A percentile compares a stretch with the other conserved stretches of the same genome.
Evolutionary conservation across 2,113 vertebrate species (phyloP).

Genomic region (Sardina pilchardus): DNA sequence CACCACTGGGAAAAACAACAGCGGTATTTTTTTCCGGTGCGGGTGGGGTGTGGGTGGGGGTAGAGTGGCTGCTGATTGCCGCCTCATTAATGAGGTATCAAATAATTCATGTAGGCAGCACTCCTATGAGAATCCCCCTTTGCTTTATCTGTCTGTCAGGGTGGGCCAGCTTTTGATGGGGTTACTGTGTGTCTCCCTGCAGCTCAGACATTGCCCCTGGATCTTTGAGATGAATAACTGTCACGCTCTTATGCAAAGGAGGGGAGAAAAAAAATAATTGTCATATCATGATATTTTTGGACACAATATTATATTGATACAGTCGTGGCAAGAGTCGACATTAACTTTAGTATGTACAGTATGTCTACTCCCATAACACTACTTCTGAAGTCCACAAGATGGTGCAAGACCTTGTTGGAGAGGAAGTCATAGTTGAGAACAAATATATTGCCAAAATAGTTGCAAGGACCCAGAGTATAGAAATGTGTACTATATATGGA

Average conservation of each 20-base stretch:
- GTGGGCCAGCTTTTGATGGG: not conserved
- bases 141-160: not conserved
- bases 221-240: not conserved
- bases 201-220: not conserved
- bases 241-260: not conserved
- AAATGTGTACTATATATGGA: not conserved
- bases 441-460: not conserved
- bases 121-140: not conserved
- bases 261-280: no score
- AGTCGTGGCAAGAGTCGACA: not conserved
- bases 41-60: constrained; percentile 65
- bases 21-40: not conserved
- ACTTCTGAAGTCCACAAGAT: not conserved
- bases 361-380: no score
- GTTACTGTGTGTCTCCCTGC: not conserved
- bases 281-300: no score
- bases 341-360: no score
- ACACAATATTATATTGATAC: not conserved
- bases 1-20: constrained; percentile 51
- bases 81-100: constrained; percentile 80
- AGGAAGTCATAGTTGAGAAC: not conserved
- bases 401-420: not conserved
- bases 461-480: not conserved
- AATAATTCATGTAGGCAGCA: constrained; percentile 79
- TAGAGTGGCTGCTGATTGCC: constrained; percentile 74